Base-by-base conservation (phyloP, 2,888 invertebrate species). In the Sesamia inferens region DNA sequence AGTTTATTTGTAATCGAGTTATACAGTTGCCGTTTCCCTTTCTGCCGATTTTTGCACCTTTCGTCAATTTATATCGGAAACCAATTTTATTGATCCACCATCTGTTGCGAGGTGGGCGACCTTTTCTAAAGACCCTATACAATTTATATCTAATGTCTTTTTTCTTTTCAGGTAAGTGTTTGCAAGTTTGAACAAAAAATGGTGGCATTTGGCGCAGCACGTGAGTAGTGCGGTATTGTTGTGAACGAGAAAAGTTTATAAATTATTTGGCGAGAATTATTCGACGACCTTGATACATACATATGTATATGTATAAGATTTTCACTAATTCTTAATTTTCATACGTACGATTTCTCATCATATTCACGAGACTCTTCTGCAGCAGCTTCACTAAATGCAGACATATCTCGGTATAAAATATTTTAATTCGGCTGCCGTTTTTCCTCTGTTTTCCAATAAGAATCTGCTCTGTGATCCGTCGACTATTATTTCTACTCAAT, bases 111-210 rank as follows among this genome's bases (percentile, higher is more conserved):
- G 90, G 90, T 90, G 88, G 85, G 88, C 91, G 92, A 92, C 92
- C 92, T 93, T 93, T 92, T 89, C 89, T 91, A 90, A 87, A 89
- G 89, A 83, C 85, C 86, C 88, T 83, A 91, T 93, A 91, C 88
- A 90, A 90, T 90, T 89, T 89, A 87, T 91, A 86, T 92, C 91
- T 93, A 92, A 93, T 93, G 80, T 88, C 86, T 83, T 90, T 92
- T 92, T 87, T 89, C 79, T 81, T 93, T 93, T 87, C 93, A 94
- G 94, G 94, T 94, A 94, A 92, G 93, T 90, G 83, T 90, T 88
- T 74, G 88, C 91, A 88, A 90, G 86, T 86, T 85, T 69, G 61
- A 66, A 79, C 88, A 89, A 89, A 90, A 90, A 89, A 88, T 83
- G 67, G 82, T 76, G 79, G 82, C 80, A 87, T 85, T 85, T 85